phyloP scores from a whole-genome alignment of 2,888 invertebrate species.

The Parascotia fuliginaria region DNA sequence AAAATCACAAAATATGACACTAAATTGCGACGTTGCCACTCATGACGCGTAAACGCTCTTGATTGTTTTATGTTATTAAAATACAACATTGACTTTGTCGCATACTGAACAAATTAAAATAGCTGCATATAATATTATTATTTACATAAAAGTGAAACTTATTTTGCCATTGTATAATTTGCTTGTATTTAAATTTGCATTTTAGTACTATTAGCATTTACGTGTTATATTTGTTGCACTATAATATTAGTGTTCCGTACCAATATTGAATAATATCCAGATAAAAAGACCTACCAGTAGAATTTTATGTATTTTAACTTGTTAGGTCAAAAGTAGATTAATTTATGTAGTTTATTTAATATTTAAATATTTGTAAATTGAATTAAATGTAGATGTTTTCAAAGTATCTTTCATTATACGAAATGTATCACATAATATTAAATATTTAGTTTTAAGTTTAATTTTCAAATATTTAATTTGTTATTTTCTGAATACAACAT shows the following conservation, averaged over 20 bases:
- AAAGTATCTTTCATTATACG: conserved; percentile 21
- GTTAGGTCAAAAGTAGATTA: not conserved
- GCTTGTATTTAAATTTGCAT: conserved; percentile 5
- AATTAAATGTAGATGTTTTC: conserved; percentile 7
- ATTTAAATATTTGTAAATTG: conserved; percentile 10
- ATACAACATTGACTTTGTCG: conserved; percentile 7
- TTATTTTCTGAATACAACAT: too few species aligned
- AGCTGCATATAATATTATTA: conserved; percentile 5
- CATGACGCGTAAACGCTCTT: too few species aligned
- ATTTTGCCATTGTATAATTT: conserved; percentile 2
- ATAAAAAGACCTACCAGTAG: not conserved
- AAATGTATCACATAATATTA: conserved; percentile 24
- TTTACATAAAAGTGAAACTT: conserved; percentile 3
- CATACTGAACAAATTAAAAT: conserved; percentile 12
- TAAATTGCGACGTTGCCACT: too few species aligned
- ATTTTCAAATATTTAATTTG: not conserved
- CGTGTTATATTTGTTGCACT: not conserved
- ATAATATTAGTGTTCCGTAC: conserved; percentile 20
- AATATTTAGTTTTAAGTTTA: conserved; percentile 8
- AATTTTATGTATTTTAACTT: not conserved
- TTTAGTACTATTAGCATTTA: conserved; percentile 15
- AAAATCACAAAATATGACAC: too few species aligned
- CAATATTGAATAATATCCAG: conserved; percentile 6
- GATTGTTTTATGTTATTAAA: conserved; percentile 25
- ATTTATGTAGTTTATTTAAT: not conserved